Base-by-base conservation (phyloP, 2,113 vertebrate genomes). In the Rostratula benghalensis region DNA sequence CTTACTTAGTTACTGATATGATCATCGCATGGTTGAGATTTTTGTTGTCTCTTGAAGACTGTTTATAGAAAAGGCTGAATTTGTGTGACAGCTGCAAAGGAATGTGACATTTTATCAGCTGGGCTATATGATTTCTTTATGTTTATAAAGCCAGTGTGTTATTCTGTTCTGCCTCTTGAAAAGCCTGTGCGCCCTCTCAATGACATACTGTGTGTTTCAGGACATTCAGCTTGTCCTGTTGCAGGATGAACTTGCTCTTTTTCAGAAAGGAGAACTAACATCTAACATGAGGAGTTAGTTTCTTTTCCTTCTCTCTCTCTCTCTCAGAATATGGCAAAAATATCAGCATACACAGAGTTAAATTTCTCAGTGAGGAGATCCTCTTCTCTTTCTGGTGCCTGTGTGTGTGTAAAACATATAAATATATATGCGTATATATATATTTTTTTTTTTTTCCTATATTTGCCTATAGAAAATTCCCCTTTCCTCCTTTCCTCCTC, bases 191-290 rank as follows among this genome's bases (percentile, higher is more conserved):
- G 75, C 7, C 48, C 35, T 85, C 43, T 83, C 48, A 27, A 6
- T 57, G 59, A 59, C n/a, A 39, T 45, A 37, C 71, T 28, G 28
- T 59, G 53, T 77, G 74, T 67, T 83, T 94, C 76, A 64, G 60
- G 53, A 83, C 77, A 83, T 24, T 94, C 78, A 64, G 30, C 82
- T 86, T 95, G 94, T 93, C n/a, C 68, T 97, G 18, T 87, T 95
- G 54, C 79, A 87, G 75, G 71, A 79, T 96, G 81, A 95, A 94
- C 73, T 94, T 61, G 35, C 5, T 93, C 35, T 53, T 95, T 71
- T n/a, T 70, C 45, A 87, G 71, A 77, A 80, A 69, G 30, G 25
- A 70, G n/a, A 83, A 25, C 60, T 70, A 86, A 59, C 24, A 31
- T n/a, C 56, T 28, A 89, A 51, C 80, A 69, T 53, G 45, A 96